A percentile compares a stretch with the other conserved stretches of the same genome.
Evolutionary conservation across 2,797 vertebrate genomes (phyloP).

Genomic region (Rhinoraja longicauda): DNA sequence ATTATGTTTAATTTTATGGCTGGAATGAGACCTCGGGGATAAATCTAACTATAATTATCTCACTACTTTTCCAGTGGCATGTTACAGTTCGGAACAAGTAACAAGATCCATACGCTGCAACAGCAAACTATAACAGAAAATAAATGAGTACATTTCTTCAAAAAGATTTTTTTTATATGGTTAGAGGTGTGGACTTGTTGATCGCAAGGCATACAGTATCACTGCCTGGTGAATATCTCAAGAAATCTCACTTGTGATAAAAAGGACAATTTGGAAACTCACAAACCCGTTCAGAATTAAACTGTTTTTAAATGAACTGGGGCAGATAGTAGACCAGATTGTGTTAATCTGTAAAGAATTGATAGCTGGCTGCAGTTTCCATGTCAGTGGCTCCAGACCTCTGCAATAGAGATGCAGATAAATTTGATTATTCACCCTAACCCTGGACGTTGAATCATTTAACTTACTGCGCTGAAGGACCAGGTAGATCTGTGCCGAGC

Average conservation of each 20-base stretch:
- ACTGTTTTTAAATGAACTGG: not conserved
- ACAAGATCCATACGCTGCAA: not conserved
- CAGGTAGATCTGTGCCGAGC: too few relatives aligned
- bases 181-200: not conserved
- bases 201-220: not conserved
- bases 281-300: not conserved
- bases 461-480: too few relatives aligned
- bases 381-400: too few relatives aligned
- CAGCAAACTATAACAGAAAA: not conserved
- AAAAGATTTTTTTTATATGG: not conserved
- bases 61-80: not conserved
- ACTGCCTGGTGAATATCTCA: not conserved
- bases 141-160: not conserved
- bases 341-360: too few relatives aligned
- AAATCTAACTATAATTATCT: slow-evolving; percentile 27
- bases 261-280: not conserved
- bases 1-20: slow-evolving; percentile 37
- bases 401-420: too few relatives aligned
- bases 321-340: not conserved
- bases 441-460: too few relatives aligned
- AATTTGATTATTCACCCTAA: too few relatives aligned
- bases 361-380: too few relatives aligned
- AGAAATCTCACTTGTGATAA: not conserved
- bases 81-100: slow-evolving; percentile 23
- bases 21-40: slow-evolving; percentile 32